Evolutionary conservation across 2,888 invertebrate species (phyloP).

Genomic region (Sminthurides aquaticus): DNA sequence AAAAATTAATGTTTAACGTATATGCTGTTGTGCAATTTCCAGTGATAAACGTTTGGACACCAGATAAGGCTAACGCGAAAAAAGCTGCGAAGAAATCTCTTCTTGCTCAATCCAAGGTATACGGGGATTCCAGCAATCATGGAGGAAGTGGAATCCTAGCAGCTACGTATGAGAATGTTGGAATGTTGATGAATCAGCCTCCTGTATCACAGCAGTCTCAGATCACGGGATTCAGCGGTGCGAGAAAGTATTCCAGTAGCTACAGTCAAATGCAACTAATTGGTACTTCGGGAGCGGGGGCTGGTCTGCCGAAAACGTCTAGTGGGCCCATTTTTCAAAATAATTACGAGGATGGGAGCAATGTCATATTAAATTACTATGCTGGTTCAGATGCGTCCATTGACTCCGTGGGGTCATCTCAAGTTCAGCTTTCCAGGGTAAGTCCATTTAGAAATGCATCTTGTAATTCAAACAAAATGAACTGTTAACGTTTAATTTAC

Average conservation of each 20-base stretch:
- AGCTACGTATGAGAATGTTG: slow-evolving; percentile 2
- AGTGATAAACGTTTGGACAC: slow-evolving; percentile 83
- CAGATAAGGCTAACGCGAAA: slow-evolving; percentile 39
- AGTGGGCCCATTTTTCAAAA: slow-evolving; percentile 17
- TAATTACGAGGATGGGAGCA: slow-evolving; percentile 24
- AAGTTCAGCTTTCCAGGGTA: slow-evolving; percentile 17
- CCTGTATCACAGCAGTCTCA: background rate
- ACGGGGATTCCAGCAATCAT: background rate
- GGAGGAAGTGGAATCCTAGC: background rate
- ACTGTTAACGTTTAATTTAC: background rate
- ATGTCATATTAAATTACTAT: slow-evolving; percentile 32
- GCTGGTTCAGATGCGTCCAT: slow-evolving; percentile 34
- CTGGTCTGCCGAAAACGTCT: slow-evolving; percentile 1
- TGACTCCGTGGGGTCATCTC: slow-evolving; percentile 28
- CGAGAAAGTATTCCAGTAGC: slow-evolving; percentile 2
- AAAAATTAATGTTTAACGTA: background rate
- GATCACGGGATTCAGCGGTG: background rate
- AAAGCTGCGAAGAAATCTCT: slow-evolving; percentile 34
- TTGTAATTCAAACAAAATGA: too few relatives aligned
- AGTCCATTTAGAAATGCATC: background rate
- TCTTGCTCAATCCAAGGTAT: background rate
- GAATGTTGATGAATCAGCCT: background rate
- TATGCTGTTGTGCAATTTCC: slow-evolving; percentile 44
- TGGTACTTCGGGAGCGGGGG: background rate
- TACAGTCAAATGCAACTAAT: slow-evolving; percentile 4